Conservation (phyloP, 2,113 vertebrate genomes). For the Microtus ochrogaster region DNA sequence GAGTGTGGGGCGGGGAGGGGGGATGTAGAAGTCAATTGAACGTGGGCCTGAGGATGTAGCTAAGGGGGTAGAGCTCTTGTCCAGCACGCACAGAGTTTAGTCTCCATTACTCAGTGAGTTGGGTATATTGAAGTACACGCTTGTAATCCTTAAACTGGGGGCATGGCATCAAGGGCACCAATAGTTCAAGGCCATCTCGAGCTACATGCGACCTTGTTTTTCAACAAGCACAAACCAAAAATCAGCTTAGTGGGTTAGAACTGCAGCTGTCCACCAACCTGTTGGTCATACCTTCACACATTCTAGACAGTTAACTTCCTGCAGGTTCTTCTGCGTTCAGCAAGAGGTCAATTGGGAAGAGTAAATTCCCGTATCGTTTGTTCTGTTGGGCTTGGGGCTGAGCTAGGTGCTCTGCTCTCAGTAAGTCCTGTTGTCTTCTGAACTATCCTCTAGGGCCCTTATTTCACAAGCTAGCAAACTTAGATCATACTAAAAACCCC, state of each 20-base stretch:
- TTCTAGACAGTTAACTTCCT: background rate
- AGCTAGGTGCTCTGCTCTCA: background rate
- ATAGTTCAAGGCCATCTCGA: background rate
- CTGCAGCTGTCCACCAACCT: too few species aligned
- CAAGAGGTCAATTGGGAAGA: background rate
- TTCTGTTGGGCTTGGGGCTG: background rate
- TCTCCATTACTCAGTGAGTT: background rate
- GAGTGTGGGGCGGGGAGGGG: fast-evolving
- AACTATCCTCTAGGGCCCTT: background rate
- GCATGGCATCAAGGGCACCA: too few species aligned
- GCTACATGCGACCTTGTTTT: background rate
- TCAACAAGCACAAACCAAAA: background rate
- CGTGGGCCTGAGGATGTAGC: background rate
- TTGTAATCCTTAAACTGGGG: background rate
- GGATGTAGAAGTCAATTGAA: background rate
- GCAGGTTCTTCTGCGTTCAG: background rate
- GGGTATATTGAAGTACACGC: background rate
- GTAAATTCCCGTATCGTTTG: background rate
- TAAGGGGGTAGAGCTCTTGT: background rate
- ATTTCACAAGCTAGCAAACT: background rate
- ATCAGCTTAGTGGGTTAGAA: background rate
- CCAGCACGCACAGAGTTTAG: background rate
- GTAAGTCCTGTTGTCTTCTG: background rate
- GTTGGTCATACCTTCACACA: background rate
- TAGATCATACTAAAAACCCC: background rate